A percentile compares a stretch with the other conserved stretches of the same genome.
Evolutionary conservation across 2,113 vertebrate genomes (phyloP).

Genomic region (Corythoichthys intestinalis): DNA sequence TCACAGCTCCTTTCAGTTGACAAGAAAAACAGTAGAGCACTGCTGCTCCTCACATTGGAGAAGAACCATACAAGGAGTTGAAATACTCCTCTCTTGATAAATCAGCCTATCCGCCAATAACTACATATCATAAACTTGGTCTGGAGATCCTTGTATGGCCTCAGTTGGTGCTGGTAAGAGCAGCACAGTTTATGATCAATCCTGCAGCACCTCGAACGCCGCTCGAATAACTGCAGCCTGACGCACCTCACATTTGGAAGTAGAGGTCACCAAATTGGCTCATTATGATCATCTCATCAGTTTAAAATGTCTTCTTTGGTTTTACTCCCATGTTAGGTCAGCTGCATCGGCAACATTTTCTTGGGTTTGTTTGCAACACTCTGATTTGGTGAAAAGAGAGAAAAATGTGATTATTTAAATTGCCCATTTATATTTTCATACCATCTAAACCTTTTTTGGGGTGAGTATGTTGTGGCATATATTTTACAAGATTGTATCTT

Average conservation of each 20-base stretch:
- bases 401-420: neutral
- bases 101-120: slow-evolving; percentile 70
- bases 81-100: slow-evolving; percentile 64
- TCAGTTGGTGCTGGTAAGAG: slow-evolving; percentile 24
- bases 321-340: slow-evolving; percentile 41
- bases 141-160: slow-evolving; percentile 70
- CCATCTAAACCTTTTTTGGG: no score
- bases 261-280: slow-evolving; percentile 30
- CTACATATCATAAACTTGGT: slow-evolving; percentile 57
- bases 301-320: slow-evolving; percentile 22
- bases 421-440: no score
- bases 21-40: slow-evolving; percentile 49
- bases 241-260: slow-evolving; percentile 47
- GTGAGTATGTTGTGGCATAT: neutral
- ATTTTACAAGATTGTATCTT: neutral
- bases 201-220: slow-evolving; percentile 28
- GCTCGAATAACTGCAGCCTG: slow-evolving; percentile 41
- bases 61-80: slow-evolving; percentile 72
- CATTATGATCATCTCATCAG: slow-evolving; percentile 29
- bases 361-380: neutral
- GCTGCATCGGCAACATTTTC: neutral
- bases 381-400: neutral
- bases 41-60: slow-evolving; percentile 32
- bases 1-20: slow-evolving; percentile 52
- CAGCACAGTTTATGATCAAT: slow-evolving; percentile 25